phyloP scores from a whole-genome alignment of 2,888 invertebrate species.

The Drosophila histrio region DNA sequence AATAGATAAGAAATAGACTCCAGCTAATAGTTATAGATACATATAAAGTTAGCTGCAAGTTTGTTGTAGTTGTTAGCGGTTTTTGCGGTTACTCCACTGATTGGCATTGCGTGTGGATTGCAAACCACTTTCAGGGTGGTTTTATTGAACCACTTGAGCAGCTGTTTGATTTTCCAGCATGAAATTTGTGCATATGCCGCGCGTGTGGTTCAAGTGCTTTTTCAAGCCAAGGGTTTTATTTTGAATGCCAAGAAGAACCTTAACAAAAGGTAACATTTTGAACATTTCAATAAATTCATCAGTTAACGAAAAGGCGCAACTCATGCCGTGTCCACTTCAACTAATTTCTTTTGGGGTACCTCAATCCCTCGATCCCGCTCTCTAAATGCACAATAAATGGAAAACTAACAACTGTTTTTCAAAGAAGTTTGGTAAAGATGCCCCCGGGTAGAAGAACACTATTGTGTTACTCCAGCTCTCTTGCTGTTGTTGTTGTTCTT shows the following conservation, averaged over 20 bases:
- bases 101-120: slow-evolving; percentile 41
- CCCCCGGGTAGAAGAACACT: slow-evolving; percentile 17
- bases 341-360: slow-evolving; percentile 57
- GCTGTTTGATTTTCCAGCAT: slow-evolving; percentile 68
- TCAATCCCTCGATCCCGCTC: not conserved
- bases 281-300: slow-evolving; percentile 75
- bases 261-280: slow-evolving; percentile 52
- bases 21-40: not conserved
- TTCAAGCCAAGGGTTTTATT: slow-evolving; percentile 1
- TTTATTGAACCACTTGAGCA: slow-evolving; percentile 50
- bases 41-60: not conserved
- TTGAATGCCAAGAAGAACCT: slow-evolving; percentile 7
- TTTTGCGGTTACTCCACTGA: slow-evolving; percentile 38
- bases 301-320: slow-evolving; percentile 41
- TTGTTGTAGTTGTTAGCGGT: not conserved
- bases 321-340: slow-evolving; percentile 67
- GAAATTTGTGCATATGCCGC: slow-evolving; percentile 65
- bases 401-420: slow-evolving; percentile 74
- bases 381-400: slow-evolving; percentile 73
- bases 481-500: slow-evolving; percentile 6
- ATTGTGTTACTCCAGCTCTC: slow-evolving; percentile 29
- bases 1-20: no score
- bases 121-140: slow-evolving; percentile 33
- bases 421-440: slow-evolving; percentile 25
- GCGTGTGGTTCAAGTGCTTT: slow-evolving; percentile 33